Base-by-base conservation (phyloP, 1,140 invertebrate species). In the Dinothrombium tinctorium region DNA sequence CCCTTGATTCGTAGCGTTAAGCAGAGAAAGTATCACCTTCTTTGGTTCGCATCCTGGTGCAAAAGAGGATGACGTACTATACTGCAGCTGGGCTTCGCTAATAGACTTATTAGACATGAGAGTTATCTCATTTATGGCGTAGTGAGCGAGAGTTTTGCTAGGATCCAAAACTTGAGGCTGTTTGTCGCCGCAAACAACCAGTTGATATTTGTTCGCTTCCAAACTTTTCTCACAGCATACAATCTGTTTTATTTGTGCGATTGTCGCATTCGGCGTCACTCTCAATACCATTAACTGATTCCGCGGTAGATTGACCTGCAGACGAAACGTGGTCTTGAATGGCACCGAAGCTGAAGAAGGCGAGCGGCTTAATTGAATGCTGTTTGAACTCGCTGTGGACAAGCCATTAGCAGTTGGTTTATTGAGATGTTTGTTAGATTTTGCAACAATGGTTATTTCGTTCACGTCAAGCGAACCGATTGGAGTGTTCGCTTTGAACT, bases 141-240 rank as follows among this genome's bases (percentile, higher is more conserved):
- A 51, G 17, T 41, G 36, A 23, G 48, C 40, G 9, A 50, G 36
- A 11, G 46, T 43, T 14, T 41, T 38, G n/a, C 48, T 42, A 3
- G 46, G 21, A 24, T 51, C 50, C n/a, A 51, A 20, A 19, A 50
- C 22, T 17, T 25, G 24, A n/a, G 43, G 33, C 2, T 37, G 24
- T 14, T 40, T 41, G 15, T 37, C 40, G 12, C 28, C n/a, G 8
- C 23, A 37, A 2, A 40, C 14, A 22, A 48, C 44, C 4, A 86
- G 69, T 53, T 76, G 73, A 55, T 81, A 80, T 52, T 73, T 73
- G 19, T 62, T 53, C 11, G 66, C 60, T 54, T 81, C 75, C 42
- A 83, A 57, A 56, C 71, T 69, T 54, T 80, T 81, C 51, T 82
- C 77, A n/a, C 66, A 63, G 51, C 80, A 83, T 4, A 80, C 72